phyloP scores from a whole-genome alignment of 2,888 invertebrate genomes.

The Cactoblastis cactorum region DNA sequence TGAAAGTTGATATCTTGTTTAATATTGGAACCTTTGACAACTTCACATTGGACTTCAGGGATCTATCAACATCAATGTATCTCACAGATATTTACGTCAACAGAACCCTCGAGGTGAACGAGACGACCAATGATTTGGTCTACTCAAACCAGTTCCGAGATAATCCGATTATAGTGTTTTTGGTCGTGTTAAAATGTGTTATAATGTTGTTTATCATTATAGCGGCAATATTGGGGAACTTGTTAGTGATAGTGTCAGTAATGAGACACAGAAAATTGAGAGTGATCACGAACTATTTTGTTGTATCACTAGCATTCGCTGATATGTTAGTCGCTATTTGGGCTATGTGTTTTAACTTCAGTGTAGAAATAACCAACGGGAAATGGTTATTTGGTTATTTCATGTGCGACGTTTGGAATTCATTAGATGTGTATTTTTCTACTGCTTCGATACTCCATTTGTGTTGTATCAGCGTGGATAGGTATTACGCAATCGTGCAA shows the following conservation, averaged over 20 bases:
- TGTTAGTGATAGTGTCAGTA: constrained; percentile 92
- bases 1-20: constrained; percentile 56
- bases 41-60: constrained; percentile 55
- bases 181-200: constrained; percentile 84
- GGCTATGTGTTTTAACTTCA: constrained; percentile 96
- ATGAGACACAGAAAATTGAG: constrained; percentile 82
- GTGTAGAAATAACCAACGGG: constrained; percentile 90
- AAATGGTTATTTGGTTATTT: constrained; percentile 93
- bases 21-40: constrained; percentile 44
- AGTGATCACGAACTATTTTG: constrained; percentile 97
- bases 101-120: constrained; percentile 53
- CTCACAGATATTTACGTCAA: constrained; percentile 61
- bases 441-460: constrained; percentile 95
- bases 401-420: constrained; percentile 98
- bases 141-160: constrained; percentile 60
- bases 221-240: constrained; percentile 93
- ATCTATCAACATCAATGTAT: constrained; percentile 70
- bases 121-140: constrained; percentile 53
- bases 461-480: constrained; percentile 93
- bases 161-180: constrained; percentile 76
- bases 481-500: constrained; percentile 95
- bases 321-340: constrained; percentile 96
- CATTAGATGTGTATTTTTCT: constrained; percentile 96
- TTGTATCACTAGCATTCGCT: constrained; percentile 95
- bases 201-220: constrained; percentile 94